phyloP scores from a whole-genome alignment of 2,797 vertebrate genomes.

The Xenops minutus region DNA sequence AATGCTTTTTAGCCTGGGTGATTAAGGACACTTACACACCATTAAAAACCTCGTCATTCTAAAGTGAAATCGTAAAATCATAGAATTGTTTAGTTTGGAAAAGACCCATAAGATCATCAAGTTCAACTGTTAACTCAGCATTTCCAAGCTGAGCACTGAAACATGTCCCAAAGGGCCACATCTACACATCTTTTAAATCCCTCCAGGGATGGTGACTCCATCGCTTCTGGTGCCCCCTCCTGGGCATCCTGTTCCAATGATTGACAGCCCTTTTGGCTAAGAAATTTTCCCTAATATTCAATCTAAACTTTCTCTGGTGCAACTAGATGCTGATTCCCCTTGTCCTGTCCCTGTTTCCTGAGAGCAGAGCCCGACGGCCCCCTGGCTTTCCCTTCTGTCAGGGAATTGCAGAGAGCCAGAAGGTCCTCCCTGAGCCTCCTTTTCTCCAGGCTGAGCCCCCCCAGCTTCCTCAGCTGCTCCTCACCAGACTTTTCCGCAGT shows the following conservation, averaged over 20 bases:
- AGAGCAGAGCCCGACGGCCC: not conserved
- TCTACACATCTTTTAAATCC: not conserved
- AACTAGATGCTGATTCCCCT: rapidly evolving
- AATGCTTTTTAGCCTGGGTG: not conserved
- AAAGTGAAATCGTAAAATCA: not conserved
- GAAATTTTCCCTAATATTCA: not conserved
- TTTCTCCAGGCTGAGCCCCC: not conserved
- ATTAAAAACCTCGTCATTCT: conserved; percentile 51
- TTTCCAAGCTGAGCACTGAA: not conserved
- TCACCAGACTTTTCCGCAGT: not conserved
- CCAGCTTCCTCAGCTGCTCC: not conserved
- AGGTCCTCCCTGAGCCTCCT: not conserved
- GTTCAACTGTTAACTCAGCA: not conserved
- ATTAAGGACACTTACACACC: conserved; percentile 68
- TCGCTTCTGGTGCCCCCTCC: not conserved
- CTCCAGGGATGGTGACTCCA: not conserved
- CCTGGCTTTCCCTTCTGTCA: not conserved
- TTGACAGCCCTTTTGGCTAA: not conserved
- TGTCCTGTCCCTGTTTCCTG: not conserved
- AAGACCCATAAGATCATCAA: not conserved
- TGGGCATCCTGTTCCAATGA: not conserved
- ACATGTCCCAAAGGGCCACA: not conserved
- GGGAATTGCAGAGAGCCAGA: not conserved
- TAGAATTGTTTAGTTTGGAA: not conserved
- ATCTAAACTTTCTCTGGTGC: rapidly evolving